These are phyloP conservation scores for Palythoa grandiflora DNA, from an alignment of 92 coral and sea anemone species.

Conservation along the genomic window DNA sequence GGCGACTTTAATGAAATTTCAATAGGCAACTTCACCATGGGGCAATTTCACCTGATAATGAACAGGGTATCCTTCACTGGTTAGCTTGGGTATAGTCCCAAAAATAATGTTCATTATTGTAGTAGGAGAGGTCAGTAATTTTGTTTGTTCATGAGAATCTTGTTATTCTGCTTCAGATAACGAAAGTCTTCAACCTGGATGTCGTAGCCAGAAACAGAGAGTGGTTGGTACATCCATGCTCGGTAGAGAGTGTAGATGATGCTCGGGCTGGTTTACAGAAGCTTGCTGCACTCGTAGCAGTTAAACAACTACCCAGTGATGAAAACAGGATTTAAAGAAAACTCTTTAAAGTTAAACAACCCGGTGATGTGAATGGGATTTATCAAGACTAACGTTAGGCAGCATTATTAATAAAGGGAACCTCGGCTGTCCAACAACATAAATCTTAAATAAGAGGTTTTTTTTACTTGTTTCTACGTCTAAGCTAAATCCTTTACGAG, in stretches of 20 bases:
- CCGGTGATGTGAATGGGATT: not conserved
- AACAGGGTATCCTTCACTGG: too few species aligned
- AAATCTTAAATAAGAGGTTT: too few species aligned
- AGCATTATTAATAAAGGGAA: too few species aligned
- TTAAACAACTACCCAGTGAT: constrained; percentile 2
- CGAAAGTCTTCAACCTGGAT: constrained; percentile 71
- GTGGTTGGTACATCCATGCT: constrained; percentile 76
- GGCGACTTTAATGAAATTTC: too few species aligned
- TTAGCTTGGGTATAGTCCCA: too few species aligned
- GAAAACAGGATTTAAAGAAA: constrained; percentile 28
- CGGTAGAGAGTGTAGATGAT: constrained; percentile 67
- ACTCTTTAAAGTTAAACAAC: not conserved
- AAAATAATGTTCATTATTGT: too few species aligned
- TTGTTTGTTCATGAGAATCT: not conserved
- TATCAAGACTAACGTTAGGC: not conserved
- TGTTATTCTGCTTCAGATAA: constrained; percentile 61
- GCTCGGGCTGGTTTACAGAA: constrained; percentile 59
- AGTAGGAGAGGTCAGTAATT: too few species aligned
- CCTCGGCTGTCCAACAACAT: too few species aligned
- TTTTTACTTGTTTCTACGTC: too few species aligned
- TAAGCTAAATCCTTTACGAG: too few species aligned
- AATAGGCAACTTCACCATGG: too few species aligned
- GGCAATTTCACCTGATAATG: too few species aligned
- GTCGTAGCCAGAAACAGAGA: constrained; percentile 72
- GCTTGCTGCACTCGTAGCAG: constrained; percentile 46